Base-by-base conservation (phyloP, 64 coral and sea anemone species). In the Anthopleura sola region DNA sequence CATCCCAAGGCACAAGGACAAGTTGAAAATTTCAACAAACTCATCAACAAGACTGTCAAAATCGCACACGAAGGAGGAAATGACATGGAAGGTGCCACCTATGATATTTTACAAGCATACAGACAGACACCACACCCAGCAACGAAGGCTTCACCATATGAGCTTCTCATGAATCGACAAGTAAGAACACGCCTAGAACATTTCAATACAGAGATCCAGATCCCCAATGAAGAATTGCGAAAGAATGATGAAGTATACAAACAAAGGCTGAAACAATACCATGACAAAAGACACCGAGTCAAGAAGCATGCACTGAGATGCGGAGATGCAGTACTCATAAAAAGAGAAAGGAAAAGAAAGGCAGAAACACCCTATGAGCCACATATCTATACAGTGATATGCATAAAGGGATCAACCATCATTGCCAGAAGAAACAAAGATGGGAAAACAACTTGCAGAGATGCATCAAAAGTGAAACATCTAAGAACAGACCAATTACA, bases 351-450 rank as follows among this genome's bases (percentile, higher is more conserved):
- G 6, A 95, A 95, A 82, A 19, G 13, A 32, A 94, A 90, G 40
- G 86, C 55, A 79, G 47, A 95, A 46, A 91, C 90, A 82, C 89
- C 89, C 34, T 95, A 91, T 78, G 92, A 93, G 86, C 92, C 92
- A 55, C 47, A 33, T 17, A 86, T 60, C 51, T 86, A 71, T 34
- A 86, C 36, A 36, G 54, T 69, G 54, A 38, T 36, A 48, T 50
- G 40, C 31, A 23, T 86, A n/a, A 75, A 68, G 53, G 69, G 62
- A 49, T 86, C 62, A 78, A 40, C 69, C 32, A 78, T 75, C 37
- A 77, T 15, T 20, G 40, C 85, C 36, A 77, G 69, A 51, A 75
- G 39, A 68, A 86, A 48, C 37, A 78, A 78, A 24, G 85, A 75
- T 86, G 64, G 21, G 3, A 38, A 76, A 6, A 86, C 38, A 19